Base-by-base conservation (phyloP, 2,888 invertebrate genomes). In the Hololepta plana region DNA sequence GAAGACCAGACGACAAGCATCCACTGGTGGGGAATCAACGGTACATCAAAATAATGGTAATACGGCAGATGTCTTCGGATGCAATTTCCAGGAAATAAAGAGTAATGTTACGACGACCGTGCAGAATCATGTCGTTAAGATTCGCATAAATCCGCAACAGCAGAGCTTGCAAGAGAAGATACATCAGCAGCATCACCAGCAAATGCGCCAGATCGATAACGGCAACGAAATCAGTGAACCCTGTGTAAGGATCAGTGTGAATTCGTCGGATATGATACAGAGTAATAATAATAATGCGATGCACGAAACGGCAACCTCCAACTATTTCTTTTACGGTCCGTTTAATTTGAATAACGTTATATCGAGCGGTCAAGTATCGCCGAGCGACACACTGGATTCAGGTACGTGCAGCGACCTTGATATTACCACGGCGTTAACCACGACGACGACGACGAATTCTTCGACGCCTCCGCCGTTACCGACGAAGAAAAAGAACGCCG, bases 321-420 rank as follows among this genome's bases (percentile, higher is more conserved):
- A 38, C 38, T 32, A 31, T 14, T 41, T 45, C 38, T 73, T 72
- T 43, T 72, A 68, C 49, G 66, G 61, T 37, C 58, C 67, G 4
- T 70, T 62, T 38, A 57, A 56, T 32, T 60, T 59, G 39, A 59
- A 37, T 13, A 27, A 30, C 55, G 58, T 72, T 28, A 74, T 76
- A 66, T 72, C 76, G 25, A 79, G 77, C 45, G 81, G 81, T 2
- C 81, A 82, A 45, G 76, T 77, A 43, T 81, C 81, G 15, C 80
- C 81, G 2, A 77, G 73, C 43, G 81, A 81, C 44, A 81, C 80
- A 1, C 49, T 81, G 34, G 82, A 82, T 53, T 82, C 81, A 31
- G 82, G 82, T 23, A 82, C 81, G 16, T 80, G 82, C 55, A 81
- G 80, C 48, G 82, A 82, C 53, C 60, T 81, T 40, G 81, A 82